Percentiles rank a stretch among this genome's conserved stretches.
Evolutionary conservation across 2,113 vertebrate species (phyloP).

Genomic region (Terrapene triunguis): DNA sequence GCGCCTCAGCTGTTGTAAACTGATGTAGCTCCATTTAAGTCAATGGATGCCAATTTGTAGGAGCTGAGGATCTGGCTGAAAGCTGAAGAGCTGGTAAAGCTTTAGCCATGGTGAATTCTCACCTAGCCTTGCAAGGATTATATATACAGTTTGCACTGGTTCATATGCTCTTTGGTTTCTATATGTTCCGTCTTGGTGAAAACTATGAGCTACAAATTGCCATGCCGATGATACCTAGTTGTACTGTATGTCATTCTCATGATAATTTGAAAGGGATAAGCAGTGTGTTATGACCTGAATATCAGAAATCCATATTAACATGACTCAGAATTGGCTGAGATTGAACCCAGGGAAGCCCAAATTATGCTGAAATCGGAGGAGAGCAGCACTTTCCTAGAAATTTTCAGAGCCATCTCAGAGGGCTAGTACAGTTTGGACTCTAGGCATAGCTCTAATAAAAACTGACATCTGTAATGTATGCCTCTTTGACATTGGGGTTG

Average conservation of each 20-base stretch:
- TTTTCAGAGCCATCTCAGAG: background rate
- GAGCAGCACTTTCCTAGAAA: fast-evolving
- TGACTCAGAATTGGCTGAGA: background rate
- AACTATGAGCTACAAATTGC: background rate
- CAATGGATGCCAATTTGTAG: background rate
- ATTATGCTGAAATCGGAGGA: background rate
- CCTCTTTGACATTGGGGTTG: fast-evolving
- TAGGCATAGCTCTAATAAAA: background rate
- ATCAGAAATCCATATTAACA: background rate
- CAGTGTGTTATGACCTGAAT: background rate
- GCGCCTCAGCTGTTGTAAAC: background rate
- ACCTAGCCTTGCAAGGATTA: no score
- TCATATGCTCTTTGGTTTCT: fast-evolving
- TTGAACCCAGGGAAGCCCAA: background rate
- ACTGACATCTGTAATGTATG: background rate
- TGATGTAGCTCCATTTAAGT: background rate
- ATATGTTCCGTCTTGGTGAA: background rate
- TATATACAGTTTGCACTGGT: fast-evolving
- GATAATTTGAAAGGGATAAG: fast-evolving
- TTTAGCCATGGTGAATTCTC: background rate
- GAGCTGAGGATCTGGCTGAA: background rate
- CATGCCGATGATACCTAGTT: fast-evolving
- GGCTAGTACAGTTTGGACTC: background rate
- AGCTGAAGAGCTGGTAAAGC: background rate
- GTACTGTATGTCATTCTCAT: background rate